Percentiles rank a stretch among this genome's conserved stretches.
These are phyloP conservation scores for Planiliza haematocheilus DNA, from an alignment of 2,113 vertebrate species.

Conservation along the genomic window DNA sequence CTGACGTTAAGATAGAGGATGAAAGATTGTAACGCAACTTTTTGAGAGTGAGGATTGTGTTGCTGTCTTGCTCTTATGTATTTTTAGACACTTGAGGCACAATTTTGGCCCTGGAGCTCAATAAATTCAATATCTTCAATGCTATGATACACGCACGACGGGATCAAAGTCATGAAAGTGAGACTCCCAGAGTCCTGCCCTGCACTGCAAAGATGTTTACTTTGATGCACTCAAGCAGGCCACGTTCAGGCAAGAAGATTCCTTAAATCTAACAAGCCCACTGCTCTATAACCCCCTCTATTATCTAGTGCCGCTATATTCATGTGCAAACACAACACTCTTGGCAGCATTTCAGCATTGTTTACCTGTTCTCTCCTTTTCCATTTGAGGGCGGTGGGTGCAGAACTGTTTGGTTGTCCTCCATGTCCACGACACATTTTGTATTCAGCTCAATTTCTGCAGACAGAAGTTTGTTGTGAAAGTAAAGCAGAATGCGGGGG, in stretches of 20 bases:
- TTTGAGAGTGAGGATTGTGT: no score
- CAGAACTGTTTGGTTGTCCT: slow-evolving; percentile 96
- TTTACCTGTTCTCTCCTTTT: slow-evolving; percentile 92
- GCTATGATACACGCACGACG: no score
- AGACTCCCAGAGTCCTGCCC: not conserved
- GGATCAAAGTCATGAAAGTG: no score
- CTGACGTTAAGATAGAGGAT: not conserved
- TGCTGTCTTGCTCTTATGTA: not conserved
- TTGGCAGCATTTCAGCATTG: slow-evolving; percentile 31
- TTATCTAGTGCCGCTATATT: not conserved
- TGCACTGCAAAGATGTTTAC: slow-evolving; percentile 1
- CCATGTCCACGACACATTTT: slow-evolving; percentile 99
- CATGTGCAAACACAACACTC: not conserved
- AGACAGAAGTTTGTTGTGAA: slow-evolving; percentile 65
- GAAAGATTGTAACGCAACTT: not conserved
- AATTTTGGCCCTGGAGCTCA: not conserved
- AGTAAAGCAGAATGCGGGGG: slow-evolving; percentile 50
- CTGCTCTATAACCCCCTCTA: not conserved
- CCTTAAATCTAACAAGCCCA: not conserved
- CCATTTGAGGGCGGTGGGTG: slow-evolving; percentile 90
- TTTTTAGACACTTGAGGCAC: not conserved
- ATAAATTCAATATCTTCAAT: no score
- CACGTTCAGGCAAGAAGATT: not conserved
- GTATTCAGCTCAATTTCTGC: slow-evolving; percentile 97
- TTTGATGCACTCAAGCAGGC: not conserved